Evolutionary conservation across 2,888 invertebrate species (phyloP).

Genomic region (Phengaris arion): DNA sequence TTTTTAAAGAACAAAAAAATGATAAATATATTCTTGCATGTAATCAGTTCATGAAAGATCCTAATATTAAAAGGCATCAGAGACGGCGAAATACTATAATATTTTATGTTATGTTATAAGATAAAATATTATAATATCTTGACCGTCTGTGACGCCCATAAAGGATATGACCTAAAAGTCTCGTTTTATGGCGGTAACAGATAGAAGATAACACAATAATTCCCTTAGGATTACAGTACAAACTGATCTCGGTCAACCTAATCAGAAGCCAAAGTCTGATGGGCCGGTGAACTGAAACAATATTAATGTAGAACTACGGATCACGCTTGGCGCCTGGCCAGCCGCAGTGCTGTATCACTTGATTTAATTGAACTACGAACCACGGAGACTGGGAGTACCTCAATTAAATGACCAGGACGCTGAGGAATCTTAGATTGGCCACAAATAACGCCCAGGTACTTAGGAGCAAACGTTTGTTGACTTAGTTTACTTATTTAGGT

Average conservation of each 20-base stretch:
- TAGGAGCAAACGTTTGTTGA: slow-evolving; percentile 33
- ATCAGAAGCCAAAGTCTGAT: slow-evolving; percentile 28
- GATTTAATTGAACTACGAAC: slow-evolving; percentile 47
- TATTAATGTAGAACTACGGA: slow-evolving; percentile 46
- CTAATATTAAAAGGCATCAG: too few relatives aligned
- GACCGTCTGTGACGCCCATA: too few relatives aligned
- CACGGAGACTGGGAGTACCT: slow-evolving; percentile 32
- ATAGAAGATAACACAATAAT: background rate
- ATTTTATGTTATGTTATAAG: too few relatives aligned
- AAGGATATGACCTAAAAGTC: background rate
- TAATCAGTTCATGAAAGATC: too few relatives aligned
- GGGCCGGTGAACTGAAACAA: slow-evolving; percentile 42
- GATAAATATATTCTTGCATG: too few relatives aligned
- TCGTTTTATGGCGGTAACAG: background rate
- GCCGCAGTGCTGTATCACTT: slow-evolving; percentile 48
- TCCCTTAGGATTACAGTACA: background rate
- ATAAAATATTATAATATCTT: too few relatives aligned
- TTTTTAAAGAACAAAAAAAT: too few relatives aligned
- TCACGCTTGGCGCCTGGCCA: slow-evolving; percentile 47
- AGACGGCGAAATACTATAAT: too few relatives aligned
- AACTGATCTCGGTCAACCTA: slow-evolving; percentile 14
- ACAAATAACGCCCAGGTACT: background rate
- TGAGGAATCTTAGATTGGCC: slow-evolving; percentile 23
- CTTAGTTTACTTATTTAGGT: background rate
- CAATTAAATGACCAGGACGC: slow-evolving; percentile 35